These are phyloP conservation scores for Erinaceus europaeus DNA, from an alignment of 2,113 vertebrate genomes.

Conservation along the genomic window DNA sequence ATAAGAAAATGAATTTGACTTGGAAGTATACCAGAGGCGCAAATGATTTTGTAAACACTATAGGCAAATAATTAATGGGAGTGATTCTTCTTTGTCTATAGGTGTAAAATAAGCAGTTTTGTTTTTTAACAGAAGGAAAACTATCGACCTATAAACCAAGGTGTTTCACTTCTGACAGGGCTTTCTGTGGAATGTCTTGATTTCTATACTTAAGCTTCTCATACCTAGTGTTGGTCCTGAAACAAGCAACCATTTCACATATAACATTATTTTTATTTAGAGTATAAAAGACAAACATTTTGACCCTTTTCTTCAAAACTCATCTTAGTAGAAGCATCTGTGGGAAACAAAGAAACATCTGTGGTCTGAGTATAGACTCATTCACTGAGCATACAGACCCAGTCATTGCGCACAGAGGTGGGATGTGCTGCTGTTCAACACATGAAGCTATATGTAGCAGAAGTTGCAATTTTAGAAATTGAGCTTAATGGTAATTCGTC, in stretches of 20 bases:
- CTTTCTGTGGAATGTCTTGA: not conserved
- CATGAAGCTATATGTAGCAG: conserved; percentile 37
- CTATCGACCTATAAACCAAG: not conserved
- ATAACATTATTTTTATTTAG: conserved; percentile 30
- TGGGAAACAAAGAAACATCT: conserved; percentile 63
- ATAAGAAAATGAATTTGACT: too few relatives aligned
- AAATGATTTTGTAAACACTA: not conserved
- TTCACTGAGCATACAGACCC: too few relatives aligned
- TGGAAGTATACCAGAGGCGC: too few relatives aligned
- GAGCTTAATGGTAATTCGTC: conserved; percentile 33
- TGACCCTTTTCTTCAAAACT: conserved; percentile 52
- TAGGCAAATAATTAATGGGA: not conserved
- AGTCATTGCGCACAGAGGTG: conserved; percentile 42
- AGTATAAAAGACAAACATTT: conserved; percentile 45
- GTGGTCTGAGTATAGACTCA: conserved; percentile 54
- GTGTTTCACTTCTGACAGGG: not conserved
- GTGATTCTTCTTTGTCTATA: not conserved
- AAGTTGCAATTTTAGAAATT: conserved; percentile 51
- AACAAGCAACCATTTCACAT: conserved; percentile 9
- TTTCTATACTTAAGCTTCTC: not conserved
- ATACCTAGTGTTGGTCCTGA: not conserved
- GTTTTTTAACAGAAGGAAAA: not conserved
- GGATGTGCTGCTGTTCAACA: not conserved
- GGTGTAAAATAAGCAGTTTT: not conserved
- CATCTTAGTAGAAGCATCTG: conserved; percentile 42